Conservation (phyloP, 2,113 vertebrate genomes). For the Rhinoderma darwinii region DNA sequence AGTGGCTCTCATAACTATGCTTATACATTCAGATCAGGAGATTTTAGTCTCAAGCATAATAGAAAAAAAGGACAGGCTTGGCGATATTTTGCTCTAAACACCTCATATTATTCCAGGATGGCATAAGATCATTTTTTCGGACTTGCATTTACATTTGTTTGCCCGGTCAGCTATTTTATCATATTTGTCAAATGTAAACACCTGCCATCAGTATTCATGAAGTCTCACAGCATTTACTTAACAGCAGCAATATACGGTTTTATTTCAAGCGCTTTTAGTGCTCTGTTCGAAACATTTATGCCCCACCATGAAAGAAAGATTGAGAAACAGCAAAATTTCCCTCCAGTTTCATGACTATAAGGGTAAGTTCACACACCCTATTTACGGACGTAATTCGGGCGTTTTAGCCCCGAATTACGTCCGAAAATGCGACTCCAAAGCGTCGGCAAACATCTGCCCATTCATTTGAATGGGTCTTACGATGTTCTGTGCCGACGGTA, state of each 20-base stretch:
- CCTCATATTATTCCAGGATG: background rate
- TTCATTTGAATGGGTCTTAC: too few relatives aligned
- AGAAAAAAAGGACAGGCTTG: background rate
- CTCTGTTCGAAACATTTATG: too few relatives aligned
- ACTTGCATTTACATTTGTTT: conserved; percentile 23
- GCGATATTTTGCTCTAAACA: conserved; percentile 15
- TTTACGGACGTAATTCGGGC: too few relatives aligned
- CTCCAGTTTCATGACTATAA: too few relatives aligned
- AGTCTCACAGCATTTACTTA: background rate
- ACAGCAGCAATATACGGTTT: background rate
- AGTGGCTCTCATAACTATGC: conserved; percentile 18
- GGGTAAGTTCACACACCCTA: too few relatives aligned
- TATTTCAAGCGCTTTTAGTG: background rate
- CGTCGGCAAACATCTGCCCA: too few relatives aligned
- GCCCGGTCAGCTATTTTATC: conserved; percentile 1
- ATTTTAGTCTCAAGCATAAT: conserved; percentile 2
- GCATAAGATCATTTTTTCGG: background rate
- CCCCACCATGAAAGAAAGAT: too few relatives aligned
- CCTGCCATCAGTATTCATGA: background rate
- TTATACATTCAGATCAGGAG: background rate
- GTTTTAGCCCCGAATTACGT: too few relatives aligned
- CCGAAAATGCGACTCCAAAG: too few relatives aligned
- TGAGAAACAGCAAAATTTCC: too few relatives aligned
- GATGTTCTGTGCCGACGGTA: too few relatives aligned
- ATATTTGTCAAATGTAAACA: background rate